phyloP scores from a whole-genome alignment of 2,797 vertebrate genomes.

The Apogon talboti region DNA sequence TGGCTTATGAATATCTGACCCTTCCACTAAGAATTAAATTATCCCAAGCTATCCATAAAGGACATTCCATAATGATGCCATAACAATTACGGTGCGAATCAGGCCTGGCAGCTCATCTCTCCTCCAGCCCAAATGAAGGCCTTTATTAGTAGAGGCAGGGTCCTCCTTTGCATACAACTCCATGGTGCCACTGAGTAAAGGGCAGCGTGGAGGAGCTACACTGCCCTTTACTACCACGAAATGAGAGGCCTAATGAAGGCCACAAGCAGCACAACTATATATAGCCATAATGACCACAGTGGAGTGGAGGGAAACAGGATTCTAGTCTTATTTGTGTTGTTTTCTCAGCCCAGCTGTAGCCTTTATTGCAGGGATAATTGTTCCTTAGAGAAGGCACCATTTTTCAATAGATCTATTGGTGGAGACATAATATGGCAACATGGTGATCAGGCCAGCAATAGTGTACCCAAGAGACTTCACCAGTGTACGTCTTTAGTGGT shows the following conservation, averaged over 20 bases:
- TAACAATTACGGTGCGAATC: conserved; percentile 63
- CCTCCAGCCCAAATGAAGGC: conserved; percentile 65
- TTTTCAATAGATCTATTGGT: conserved; percentile 51
- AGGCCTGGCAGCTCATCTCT: conserved; percentile 71
- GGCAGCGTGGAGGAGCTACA: conserved; percentile 59
- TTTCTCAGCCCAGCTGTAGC: conserved; percentile 42
- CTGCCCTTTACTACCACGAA: conserved; percentile 69
- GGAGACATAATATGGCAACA: conserved; percentile 28
- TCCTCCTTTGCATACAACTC: conserved; percentile 68
- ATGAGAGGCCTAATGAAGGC: conserved; percentile 77
- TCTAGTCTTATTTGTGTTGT: conserved; percentile 52
- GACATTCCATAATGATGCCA: conserved; percentile 65
- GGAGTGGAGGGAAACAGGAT: conserved; percentile 13
- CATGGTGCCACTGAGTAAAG: conserved; percentile 69
- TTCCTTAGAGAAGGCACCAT: conserved; percentile 46
- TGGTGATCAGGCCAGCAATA: conserved; percentile 24
- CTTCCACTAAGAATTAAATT: conserved; percentile 56
- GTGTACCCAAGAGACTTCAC: conserved; percentile 3
- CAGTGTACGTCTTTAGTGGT: neutral
- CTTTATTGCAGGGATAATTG: conserved; percentile 62
- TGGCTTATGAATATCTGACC: conserved; percentile 62
- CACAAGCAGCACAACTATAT: conserved; percentile 71
- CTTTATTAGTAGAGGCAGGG: conserved; percentile 65
- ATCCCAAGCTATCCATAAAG: conserved; percentile 52
- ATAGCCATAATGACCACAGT: conserved; percentile 74